These are phyloP conservation scores for Diplodus puntazzo DNA, from an alignment of 2,797 vertebrate genomes.

Conservation along the genomic window DNA sequence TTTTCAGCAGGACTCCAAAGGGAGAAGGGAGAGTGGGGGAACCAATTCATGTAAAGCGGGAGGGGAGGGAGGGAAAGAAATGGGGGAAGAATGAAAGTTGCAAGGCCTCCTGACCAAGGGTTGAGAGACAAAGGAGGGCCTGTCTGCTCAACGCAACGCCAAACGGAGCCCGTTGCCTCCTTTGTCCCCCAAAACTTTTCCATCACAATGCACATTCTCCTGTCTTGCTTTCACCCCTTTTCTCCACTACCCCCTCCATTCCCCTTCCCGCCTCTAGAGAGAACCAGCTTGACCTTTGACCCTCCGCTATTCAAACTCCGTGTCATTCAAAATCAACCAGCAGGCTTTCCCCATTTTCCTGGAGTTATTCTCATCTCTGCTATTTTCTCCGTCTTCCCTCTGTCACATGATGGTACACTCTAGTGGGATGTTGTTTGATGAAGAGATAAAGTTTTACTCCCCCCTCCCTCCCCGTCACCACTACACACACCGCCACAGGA, in stretches of 20 bases:
- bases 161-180: conserved; percentile 82
- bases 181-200: conserved; percentile 83
- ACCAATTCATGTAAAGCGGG: conserved; percentile 46
- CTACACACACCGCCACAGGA: conserved; percentile 20
- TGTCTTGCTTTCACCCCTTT: conserved; percentile 69
- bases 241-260: conserved; percentile 45
- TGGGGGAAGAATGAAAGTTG: conserved; percentile 77
- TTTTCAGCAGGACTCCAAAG: conserved; percentile 59
- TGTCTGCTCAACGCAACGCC: conserved; percentile 82
- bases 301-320: conserved; percentile 74
- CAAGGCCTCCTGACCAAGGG: conserved; percentile 82
- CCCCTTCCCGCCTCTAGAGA: conserved; percentile 60
- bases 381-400: conserved; percentile 40
- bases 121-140: conserved; percentile 82
- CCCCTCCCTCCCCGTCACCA: neutral
- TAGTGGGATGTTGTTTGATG: conserved; percentile 58
- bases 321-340: conserved; percentile 79
- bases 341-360: conserved; percentile 63
- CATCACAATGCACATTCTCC: conserved; percentile 87
- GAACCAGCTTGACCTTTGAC: conserved; percentile 78
- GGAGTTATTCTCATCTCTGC: conserved; percentile 70
- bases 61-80: conserved; percentile 38
- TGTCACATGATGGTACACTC: conserved; percentile 47
- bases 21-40: conserved; percentile 46
- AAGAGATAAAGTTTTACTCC: conserved; percentile 50